These are phyloP conservation scores for Coracopsis vasa DNA, from an alignment of 2,113 vertebrate species.

Conservation along the genomic window DNA sequence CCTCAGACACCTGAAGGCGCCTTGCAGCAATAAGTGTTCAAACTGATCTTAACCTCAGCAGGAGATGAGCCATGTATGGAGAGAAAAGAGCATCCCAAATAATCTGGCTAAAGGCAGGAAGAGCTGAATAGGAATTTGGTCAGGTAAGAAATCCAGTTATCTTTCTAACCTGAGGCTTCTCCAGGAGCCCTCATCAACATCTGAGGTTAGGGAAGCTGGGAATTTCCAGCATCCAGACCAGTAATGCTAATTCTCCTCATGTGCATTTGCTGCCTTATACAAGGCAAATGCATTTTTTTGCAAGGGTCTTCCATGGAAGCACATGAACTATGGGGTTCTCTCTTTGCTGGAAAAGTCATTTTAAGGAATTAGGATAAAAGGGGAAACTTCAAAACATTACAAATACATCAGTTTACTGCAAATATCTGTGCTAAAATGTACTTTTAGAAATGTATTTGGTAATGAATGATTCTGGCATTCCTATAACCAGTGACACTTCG, in stretches of 20 bases:
- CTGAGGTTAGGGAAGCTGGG: background rate
- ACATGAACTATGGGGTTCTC: background rate
- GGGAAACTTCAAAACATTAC: background rate
- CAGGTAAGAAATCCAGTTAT: background rate
- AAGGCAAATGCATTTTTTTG: background rate
- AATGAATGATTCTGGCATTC: background rate
- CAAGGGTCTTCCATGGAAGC: background rate
- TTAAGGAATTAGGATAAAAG: background rate
- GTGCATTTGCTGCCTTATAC: background rate
- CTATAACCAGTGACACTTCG: background rate
- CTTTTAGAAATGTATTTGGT: background rate
- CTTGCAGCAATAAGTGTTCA: background rate
- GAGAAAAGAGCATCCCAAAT: background rate
- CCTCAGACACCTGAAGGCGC: background rate
- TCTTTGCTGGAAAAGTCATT: background rate
- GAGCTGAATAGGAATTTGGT: background rate
- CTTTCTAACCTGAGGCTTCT: background rate
- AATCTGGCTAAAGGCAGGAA: background rate
- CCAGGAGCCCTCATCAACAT: background rate
- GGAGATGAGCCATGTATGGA: background rate
- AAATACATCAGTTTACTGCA: background rate
- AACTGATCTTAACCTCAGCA: background rate
- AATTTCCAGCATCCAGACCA: background rate
- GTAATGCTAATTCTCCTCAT: background rate
- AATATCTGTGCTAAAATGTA: background rate